Evolutionary conservation across 2,888 invertebrate genomes (phyloP), one percentile per base, ranked within the genome.

Genomic region (Apodemia hepburni): DNA sequence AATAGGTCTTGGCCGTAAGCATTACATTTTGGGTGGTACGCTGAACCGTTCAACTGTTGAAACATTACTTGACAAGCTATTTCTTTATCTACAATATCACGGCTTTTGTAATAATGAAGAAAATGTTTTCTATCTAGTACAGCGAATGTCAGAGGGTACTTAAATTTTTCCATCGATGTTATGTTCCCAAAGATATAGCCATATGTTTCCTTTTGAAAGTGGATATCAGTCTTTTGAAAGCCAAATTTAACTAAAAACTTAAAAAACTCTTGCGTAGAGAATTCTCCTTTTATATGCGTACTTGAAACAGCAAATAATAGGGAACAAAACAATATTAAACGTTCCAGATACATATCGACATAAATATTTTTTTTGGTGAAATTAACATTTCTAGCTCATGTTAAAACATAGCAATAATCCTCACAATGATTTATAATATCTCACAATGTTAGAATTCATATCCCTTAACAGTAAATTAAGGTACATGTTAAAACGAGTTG

Each of bases 111-210:
- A 83, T 96, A 98, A 74, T 97, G 96, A 69, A 98, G 87, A 85
- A 98, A 98, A 84, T 96, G 96, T 66, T 94, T 93, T 77, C 97
- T 95, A 81, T 98, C 98, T 70, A 98, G 92, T 12, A 98, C 97
- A n/a, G 97, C 97, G 70, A 98, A 94, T 17, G 97, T 97, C 47
- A 96, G 93, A 12, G 94, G 94, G 69, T 93, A 93, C 64, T 93
- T 92, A 74, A 95, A 94, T 63, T 93, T 92, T 59, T 93, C 88
- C 69, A 90, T 93, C 0, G 97, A 93, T 33, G 98, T 97, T 59
- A 99, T 94, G 83, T 99, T 99, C 15, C 99, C 99, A 82, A 97
- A 99, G 74, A 99, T 97, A 84, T 97, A 99, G 59, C 99, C 99
- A 85, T 96, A 96, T 70, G 98, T 97, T 77, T 97, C 95, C 73